Evolutionary conservation across 1,140 invertebrate genomes (phyloP), one percentile per base, ranked within the genome.

Genomic region (Papilio aristodemus): DNA sequence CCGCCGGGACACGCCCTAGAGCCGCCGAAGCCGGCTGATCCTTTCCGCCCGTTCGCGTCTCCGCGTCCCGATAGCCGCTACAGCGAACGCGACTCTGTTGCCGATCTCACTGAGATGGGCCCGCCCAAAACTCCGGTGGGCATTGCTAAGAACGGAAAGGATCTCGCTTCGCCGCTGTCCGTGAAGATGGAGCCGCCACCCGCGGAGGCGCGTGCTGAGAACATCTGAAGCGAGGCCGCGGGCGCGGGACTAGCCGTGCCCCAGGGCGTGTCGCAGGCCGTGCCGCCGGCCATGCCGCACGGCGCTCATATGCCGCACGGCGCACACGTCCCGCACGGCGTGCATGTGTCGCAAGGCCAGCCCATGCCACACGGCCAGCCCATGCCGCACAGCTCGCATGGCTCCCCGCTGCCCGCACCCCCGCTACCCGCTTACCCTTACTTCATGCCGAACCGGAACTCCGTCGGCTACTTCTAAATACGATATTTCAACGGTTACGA

Each of bases 191-290:
- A 91, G 80, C 80, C 78, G 58, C 81, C 85, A 11, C 76, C 76
- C 14, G 75, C 71, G 17, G 87, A 91, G 68, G 79, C 76, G 22
- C 87, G 84, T 27, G 83, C 79, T 17, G 86, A 89, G 82, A 79
- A 82, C 80, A 89, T 90, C 72, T 90, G 88, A 89, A 91, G 87
- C 76, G 87, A 85, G 87, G 84, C 86, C 72, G 86, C 86, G 87
- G 87, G 87, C 82, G 77, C 79, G 81, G 81, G 75, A 73, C 74
- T 71, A 71, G 68, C 79, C 46, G 46, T 57, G 14, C 37, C 69
- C 60, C 75, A 77, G 17, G 22, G 13, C 71, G 46, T 76, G 19
- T 74, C 77, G 58, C 68, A 74, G 59, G 78, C 72, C 67, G 67
- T 80, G 66, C 76, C 76, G 75, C 73, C 72, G 72, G 69, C 78